Conservation (phyloP, 2,888 invertebrate genomes). For the Molanna angustata region DNA sequence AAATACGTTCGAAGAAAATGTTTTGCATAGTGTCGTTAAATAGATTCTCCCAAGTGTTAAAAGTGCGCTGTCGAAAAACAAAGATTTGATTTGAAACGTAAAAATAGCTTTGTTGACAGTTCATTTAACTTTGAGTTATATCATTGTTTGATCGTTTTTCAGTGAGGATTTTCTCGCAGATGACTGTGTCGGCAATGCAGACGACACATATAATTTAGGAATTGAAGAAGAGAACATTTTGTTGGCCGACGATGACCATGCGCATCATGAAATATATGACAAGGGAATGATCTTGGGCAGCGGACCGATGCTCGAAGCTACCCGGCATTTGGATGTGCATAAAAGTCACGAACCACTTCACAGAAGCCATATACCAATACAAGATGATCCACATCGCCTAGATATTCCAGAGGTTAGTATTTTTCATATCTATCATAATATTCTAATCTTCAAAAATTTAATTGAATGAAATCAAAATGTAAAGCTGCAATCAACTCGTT, state of each 20-base stretch:
- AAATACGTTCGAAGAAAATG: no score
- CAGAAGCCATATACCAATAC: no score
- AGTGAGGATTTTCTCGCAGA: conserved; percentile 54
- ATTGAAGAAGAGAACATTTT: conserved; percentile 54
- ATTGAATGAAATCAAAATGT: no score
- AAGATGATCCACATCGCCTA: no score
- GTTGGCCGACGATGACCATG: conserved; percentile 46
- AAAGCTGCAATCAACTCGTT: no score
- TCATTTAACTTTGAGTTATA: not conserved
- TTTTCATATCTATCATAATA: no score
- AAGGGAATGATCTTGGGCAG: not conserved
- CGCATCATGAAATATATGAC: not conserved
- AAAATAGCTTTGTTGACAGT: conserved; percentile 2
- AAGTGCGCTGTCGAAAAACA: not conserved
- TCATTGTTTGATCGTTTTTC: conserved; percentile 35
- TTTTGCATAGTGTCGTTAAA: no score
- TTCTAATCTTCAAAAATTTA: no score
- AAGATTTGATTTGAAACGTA: no score
- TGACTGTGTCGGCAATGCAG: conserved; percentile 51
- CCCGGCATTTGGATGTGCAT: not conserved
- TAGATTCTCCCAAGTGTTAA: no score
- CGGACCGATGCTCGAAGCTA: not conserved
- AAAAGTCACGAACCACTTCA: no score
- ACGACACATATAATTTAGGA: conserved; percentile 48
- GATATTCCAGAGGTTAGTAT: no score